These are phyloP conservation scores for Eriocheir sinensis DNA, from an alignment of 1,140 invertebrate species.

Conservation along the genomic window DNA sequence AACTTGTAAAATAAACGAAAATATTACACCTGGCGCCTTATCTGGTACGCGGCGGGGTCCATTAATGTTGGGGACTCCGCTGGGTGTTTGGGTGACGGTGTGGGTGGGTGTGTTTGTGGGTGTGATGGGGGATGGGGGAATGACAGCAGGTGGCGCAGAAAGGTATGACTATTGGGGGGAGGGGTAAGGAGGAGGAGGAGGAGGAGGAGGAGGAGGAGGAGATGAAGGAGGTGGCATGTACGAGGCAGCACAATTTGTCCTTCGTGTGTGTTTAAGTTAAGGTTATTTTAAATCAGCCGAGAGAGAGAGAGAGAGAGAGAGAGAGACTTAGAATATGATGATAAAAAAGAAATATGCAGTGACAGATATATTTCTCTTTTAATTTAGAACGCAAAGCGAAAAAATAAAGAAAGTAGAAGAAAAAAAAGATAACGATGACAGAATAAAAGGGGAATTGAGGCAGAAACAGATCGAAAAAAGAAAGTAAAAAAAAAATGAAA, in stretches of 20 bases:
- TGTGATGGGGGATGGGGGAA: not conserved
- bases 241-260: not conserved
- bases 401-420: not conserved
- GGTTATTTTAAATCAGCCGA: not conserved
- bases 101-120: not conserved
- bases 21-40: not conserved
- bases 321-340: not conserved
- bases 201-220: not conserved
- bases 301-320: constrained; percentile 41
- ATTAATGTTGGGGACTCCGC: constrained; percentile 26
- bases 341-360: not conserved
- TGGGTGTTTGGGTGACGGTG: not conserved
- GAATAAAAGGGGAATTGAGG: too few relatives aligned
- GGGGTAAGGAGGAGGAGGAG: not conserved
- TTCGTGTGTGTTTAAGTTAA: not conserved
- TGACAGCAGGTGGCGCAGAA: not conserved
- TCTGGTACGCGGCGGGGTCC: not conserved
- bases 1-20: not conserved
- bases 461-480: too few relatives aligned
- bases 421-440: not conserved
- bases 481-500: too few relatives aligned
- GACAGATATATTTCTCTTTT: too few relatives aligned
- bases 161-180: not conserved
- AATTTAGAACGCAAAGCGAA: not conserved
- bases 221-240: not conserved